Evolutionary conservation across 1,140 invertebrate species (phyloP).

Genomic region (Heliconius melpomene): DNA sequence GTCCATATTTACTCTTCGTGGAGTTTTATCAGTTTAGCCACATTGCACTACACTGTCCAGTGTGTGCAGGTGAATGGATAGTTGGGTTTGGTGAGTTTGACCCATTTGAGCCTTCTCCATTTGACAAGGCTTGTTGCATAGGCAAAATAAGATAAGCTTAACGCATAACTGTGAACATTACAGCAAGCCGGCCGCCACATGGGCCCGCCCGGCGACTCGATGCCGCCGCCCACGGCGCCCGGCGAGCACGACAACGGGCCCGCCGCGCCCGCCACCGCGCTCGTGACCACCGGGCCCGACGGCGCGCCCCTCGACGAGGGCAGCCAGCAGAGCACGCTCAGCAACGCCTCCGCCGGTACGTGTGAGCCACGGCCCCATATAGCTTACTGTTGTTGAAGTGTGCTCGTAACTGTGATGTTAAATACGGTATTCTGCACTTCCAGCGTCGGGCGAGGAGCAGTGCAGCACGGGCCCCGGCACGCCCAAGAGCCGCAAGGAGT

Average conservation of each 20-base stretch:
- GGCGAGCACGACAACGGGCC: slow-evolving; percentile 84
- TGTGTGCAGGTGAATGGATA: no score
- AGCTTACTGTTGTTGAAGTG: no score
- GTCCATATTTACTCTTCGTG: no score
- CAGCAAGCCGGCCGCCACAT: slow-evolving; percentile 64
- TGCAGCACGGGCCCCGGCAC: slow-evolving; percentile 82
- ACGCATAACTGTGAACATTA: background rate
- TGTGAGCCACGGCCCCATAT: background rate
- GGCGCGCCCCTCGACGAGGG: slow-evolving; percentile 93
- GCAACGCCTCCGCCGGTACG: slow-evolving; percentile 93
- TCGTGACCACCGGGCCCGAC: slow-evolving; percentile 93
- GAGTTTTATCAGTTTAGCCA: no score
- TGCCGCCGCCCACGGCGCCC: slow-evolving; percentile 82
- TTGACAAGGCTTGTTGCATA: no score
- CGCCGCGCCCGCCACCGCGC: slow-evolving; percentile 88
- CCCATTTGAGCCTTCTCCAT: no score
- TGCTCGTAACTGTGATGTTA: no score
- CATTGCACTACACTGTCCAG: no score
- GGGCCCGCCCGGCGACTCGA: slow-evolving; percentile 68
- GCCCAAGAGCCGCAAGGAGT: slow-evolving; percentile 88
- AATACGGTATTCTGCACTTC: slow-evolving; percentile 32
- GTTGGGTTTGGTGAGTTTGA: no score
- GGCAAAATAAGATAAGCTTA: no score
- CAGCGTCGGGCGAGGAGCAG: slow-evolving; percentile 91
- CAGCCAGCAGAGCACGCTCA: slow-evolving; percentile 94